Conservation (phyloP, 1,140 invertebrate genomes). For the Bombyx mandarina region DNA sequence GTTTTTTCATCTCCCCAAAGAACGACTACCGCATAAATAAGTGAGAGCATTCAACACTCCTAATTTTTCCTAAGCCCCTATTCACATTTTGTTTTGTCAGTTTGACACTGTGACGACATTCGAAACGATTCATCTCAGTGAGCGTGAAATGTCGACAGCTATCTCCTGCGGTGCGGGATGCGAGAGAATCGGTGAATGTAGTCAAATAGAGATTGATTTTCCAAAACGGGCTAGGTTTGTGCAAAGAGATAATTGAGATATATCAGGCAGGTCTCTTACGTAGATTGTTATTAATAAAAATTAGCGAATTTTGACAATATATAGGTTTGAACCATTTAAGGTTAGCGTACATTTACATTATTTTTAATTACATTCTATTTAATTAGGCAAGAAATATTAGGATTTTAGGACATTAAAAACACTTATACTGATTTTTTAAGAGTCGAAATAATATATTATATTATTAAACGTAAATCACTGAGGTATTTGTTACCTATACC, state of each 20-base stretch:
- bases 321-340: too few relatives aligned
- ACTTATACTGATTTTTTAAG: too few relatives aligned
- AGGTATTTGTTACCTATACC: too few relatives aligned
- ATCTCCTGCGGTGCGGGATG: slow-evolving; percentile 23
- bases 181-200: slow-evolving; percentile 37
- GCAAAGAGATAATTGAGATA: slow-evolving; percentile 27
- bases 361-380: too few relatives aligned
- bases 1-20: slow-evolving; percentile 31
- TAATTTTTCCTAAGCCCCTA: slow-evolving; percentile 16
- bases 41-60: slow-evolving; percentile 37
- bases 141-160: slow-evolving; percentile 29
- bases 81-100: slow-evolving; percentile 9
- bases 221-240: slow-evolving; percentile 35
- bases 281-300: too few relatives aligned
- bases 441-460: too few relatives aligned
- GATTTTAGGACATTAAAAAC: too few relatives aligned
- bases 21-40: slow-evolving; percentile 24
- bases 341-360: too few relatives aligned
- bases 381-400: too few relatives aligned
- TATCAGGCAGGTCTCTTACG: too few relatives aligned
- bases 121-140: slow-evolving; percentile 20
- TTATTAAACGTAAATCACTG: too few relatives aligned
- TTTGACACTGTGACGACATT: slow-evolving; percentile 11
- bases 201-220: slow-evolving; percentile 55
- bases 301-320: too few relatives aligned